Conservation (phyloP, 2,888 invertebrate species). For the Abscondita cerata region DNA sequence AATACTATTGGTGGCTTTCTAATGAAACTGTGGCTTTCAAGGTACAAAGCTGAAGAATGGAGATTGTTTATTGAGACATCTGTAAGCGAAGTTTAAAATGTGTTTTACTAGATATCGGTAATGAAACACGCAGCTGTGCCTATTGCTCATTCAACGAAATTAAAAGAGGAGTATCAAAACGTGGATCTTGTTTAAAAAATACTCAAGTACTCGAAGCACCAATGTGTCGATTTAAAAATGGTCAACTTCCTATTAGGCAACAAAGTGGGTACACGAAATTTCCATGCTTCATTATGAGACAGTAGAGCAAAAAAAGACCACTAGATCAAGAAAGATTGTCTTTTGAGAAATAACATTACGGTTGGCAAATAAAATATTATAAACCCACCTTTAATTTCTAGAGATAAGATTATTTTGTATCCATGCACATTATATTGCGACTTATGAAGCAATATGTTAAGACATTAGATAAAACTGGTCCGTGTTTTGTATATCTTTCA, state of each 20-base stretch:
- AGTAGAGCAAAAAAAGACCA: not conserved
- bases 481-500: not conserved
- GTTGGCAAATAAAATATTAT: not conserved
- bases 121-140: too few species aligned
- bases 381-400: not conserved
- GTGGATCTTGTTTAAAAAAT: too few species aligned
- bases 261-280: not conserved
- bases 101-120: too few species aligned
- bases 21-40: not conserved
- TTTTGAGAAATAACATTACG: not conserved
- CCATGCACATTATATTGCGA: not conserved
- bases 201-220: too few species aligned
- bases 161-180: too few species aligned
- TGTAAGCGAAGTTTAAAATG: too few species aligned
- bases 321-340: not conserved
- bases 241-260: not conserved
- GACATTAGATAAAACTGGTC: not conserved
- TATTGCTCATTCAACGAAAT: too few species aligned
- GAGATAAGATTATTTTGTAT: not conserved
- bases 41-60: not conserved
- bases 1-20: not conserved
- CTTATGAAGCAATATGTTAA: slow-evolving; percentile 1
- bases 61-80: not conserved
- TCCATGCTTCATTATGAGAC: not conserved
- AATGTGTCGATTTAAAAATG: not conserved